A percentile compares a stretch with the other conserved stretches of the same genome.
These are phyloP conservation scores for Rhombomys opimus DNA, from an alignment of 2,113 vertebrate species.

Conservation along the genomic window DNA sequence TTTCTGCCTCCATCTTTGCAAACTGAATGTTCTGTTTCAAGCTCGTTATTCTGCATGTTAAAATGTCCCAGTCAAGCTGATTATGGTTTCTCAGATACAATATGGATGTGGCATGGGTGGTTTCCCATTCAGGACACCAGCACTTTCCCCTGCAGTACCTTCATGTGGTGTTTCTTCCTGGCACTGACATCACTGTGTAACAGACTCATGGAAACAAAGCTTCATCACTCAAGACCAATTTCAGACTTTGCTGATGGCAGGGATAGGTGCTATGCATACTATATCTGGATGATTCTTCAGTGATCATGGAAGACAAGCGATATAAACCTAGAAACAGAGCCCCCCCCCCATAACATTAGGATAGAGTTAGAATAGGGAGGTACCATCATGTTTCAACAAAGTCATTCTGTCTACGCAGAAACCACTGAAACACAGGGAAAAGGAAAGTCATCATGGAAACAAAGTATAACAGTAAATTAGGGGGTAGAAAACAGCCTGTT, in stretches of 20 bases:
- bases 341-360: no score
- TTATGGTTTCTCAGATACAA: neutral
- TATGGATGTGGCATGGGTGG: no score
- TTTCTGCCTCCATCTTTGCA: neutral
- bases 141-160: neutral
- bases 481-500: conserved; percentile 2
- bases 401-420: neutral
- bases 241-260: conserved; percentile 6
- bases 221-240: neutral
- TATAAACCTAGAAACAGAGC: neutral
- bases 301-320: neutral
- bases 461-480: conserved; percentile 20
- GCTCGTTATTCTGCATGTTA: neutral
- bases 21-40: neutral
- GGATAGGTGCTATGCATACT: neutral
- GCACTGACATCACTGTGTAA: no score
- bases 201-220: neutral
- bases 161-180: neutral
- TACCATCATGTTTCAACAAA: neutral
- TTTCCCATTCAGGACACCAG: neutral
- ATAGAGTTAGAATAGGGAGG: neutral
- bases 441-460: neutral
- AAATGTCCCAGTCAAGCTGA: neutral
- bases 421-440: neutral
- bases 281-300: neutral